Percentiles rank a stretch among this genome's conserved stretches.
These are phyloP conservation scores for Lochmaea capreae DNA, from an alignment of 2,888 invertebrate species.

Conservation along the genomic window DNA sequence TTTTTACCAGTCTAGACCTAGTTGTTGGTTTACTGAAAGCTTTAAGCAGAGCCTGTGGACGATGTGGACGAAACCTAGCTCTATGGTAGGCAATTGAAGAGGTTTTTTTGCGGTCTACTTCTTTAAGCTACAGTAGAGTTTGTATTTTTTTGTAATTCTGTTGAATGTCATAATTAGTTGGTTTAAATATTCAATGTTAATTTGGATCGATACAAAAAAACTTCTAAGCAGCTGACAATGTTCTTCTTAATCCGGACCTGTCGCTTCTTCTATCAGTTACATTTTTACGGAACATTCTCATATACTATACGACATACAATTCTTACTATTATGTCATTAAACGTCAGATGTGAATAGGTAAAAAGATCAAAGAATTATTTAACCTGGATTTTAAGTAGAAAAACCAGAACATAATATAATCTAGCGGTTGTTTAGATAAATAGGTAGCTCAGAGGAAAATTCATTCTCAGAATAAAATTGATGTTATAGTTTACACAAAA, in stretches of 20 bases:
- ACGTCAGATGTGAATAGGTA: neutral
- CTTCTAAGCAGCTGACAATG: neutral
- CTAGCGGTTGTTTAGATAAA: neutral
- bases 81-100: no score
- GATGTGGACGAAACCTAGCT: no score
- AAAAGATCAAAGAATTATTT: neutral
- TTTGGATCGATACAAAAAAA: neutral
- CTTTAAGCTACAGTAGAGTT: no score
- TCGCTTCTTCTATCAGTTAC: neutral
- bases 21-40: no score
- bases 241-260: conserved; percentile 4
- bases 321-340: conserved; percentile 17
- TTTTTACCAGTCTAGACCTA: no score
- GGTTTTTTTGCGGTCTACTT: no score
- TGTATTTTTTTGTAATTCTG: no score
- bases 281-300: neutral
- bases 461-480: neutral
- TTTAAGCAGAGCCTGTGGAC: no score
- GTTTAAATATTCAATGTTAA: neutral
- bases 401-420: neutral
- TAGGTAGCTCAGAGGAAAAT: neutral
- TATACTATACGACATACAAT: neutral
- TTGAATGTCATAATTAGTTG: no score
- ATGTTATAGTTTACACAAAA: no score
- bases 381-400: conserved; percentile 14